Conservation (phyloP, 2,113 vertebrate genomes). For the Elachura formosa region DNA sequence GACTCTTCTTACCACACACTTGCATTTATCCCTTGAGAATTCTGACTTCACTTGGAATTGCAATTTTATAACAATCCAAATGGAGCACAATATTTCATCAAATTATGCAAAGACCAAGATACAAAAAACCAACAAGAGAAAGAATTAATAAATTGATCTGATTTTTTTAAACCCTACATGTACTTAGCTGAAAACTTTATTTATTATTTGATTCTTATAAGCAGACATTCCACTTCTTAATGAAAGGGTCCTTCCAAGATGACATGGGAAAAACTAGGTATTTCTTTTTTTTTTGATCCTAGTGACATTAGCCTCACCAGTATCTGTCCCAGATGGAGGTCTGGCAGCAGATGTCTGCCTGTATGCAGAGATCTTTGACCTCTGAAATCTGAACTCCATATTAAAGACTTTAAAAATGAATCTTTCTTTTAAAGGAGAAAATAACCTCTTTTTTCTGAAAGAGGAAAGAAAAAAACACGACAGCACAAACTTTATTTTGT, state of each 20-base stretch:
- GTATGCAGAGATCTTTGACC: not conserved
- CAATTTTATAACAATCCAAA: not conserved
- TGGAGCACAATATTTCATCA: not conserved
- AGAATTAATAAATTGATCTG: not conserved
- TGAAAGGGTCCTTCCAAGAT: not conserved
- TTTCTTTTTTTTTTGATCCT: not conserved
- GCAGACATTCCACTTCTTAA: not conserved
- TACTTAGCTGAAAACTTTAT: not conserved
- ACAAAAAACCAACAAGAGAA: not conserved
- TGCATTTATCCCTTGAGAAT: not conserved
- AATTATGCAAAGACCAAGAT: not conserved
- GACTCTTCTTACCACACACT: not conserved
- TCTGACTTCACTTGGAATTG: not conserved
- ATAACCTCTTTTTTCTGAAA: not conserved
- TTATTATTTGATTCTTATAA: not conserved
- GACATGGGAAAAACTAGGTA: not conserved
- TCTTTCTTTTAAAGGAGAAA: not conserved
- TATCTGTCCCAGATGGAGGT: constrained; percentile 35
- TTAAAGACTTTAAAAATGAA: not conserved
- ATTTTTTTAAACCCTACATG: not conserved
- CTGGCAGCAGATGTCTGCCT: constrained; percentile 51
- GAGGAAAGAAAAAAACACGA: not conserved
- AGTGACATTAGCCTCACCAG: not conserved
- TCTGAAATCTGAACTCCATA: not conserved
- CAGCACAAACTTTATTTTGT: not conserved